These are phyloP conservation scores for Mormyrus iriodes DNA, from an alignment of 2,113 vertebrate species.

Conservation along the genomic window DNA sequence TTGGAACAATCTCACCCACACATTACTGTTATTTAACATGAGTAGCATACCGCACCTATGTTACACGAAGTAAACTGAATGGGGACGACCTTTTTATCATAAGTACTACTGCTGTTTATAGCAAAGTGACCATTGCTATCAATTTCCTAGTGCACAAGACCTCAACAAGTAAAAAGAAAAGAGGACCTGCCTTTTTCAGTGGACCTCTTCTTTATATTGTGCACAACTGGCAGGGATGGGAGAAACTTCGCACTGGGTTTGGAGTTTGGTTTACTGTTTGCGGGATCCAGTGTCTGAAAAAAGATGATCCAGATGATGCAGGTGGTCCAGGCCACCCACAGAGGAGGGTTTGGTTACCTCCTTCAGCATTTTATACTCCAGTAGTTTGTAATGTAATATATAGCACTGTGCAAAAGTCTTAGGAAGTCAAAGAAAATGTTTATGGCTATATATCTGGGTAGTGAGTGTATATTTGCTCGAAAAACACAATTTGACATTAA, in stretches of 20 bases:
- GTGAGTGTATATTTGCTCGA: background rate
- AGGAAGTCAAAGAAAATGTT: background rate
- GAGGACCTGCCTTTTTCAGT: constrained; percentile 25
- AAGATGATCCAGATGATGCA: background rate
- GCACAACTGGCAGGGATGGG: background rate
- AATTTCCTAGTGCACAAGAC: background rate
- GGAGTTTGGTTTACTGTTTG: background rate
- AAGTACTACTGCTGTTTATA: background rate
- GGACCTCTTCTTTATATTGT: constrained; percentile 21
- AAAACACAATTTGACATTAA: background rate
- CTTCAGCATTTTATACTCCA: background rate
- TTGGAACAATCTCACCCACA: background rate
- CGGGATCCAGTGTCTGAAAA: background rate
- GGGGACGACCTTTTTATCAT: background rate
- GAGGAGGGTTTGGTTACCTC: too few species aligned
- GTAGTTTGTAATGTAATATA: background rate
- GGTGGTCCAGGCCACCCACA: background rate
- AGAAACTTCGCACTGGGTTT: background rate
- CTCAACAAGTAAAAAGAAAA: background rate
- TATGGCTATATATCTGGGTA: background rate
- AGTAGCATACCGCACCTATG: background rate
- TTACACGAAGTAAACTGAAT: background rate
- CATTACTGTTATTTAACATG: background rate
- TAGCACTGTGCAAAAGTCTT: background rate
- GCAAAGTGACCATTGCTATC: background rate